These are phyloP conservation scores for Apodemus agrarius DNA, from an alignment of 2,797 vertebrate genomes.

Conservation along the genomic window DNA sequence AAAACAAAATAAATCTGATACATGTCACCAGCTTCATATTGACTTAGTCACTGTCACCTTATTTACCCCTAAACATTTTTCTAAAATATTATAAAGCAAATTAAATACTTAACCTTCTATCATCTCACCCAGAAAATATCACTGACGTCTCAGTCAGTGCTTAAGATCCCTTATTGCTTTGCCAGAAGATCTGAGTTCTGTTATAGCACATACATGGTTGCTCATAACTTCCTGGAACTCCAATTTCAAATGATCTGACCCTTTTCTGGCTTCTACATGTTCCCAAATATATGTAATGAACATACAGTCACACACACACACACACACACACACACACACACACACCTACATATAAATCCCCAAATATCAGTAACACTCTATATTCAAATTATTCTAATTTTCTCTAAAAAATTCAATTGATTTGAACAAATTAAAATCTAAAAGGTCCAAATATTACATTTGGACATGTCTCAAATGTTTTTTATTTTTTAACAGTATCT, in stretches of 20 bases:
- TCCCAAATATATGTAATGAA: not conserved
- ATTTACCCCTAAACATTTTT: not conserved
- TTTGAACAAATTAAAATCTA: conserved; percentile 1
- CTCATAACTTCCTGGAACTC: not conserved
- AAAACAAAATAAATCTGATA: not conserved
- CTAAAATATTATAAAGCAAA: conserved; percentile 27
- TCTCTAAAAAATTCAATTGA: not conserved
- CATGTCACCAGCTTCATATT: not conserved
- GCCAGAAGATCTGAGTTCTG: not conserved
- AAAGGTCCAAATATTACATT: not conserved
- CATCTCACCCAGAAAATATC: not conserved
- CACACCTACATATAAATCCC: not conserved
- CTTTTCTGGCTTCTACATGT: not conserved
- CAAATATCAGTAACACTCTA: not conserved
- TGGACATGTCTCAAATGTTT: not conserved
- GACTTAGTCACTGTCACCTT: not conserved
- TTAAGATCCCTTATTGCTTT: not conserved
- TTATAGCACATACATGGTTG: not conserved
- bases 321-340: not conserved
- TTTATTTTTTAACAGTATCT: not conserved
- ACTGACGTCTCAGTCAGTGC: not conserved
- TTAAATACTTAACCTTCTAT: not conserved
- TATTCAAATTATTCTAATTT: not conserved
- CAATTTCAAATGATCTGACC: not conserved
- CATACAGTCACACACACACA: not conserved